phyloP scores from a whole-genome alignment of 1,140 invertebrate species.

The Zophobas morio region DNA sequence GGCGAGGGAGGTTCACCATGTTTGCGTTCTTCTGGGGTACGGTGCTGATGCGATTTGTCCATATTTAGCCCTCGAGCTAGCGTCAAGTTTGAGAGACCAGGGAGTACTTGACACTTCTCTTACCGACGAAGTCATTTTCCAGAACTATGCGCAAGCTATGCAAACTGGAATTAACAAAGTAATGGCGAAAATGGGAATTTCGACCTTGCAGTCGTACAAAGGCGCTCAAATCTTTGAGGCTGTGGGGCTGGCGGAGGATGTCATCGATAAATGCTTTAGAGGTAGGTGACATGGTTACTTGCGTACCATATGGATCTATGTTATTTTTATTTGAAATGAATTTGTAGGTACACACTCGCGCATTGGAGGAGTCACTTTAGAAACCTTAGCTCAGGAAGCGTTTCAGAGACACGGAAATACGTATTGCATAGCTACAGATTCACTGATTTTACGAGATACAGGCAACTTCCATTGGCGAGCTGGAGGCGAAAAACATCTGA shows the following conservation, averaged over 20 bases:
- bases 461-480: conserved; percentile 97
- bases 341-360: conserved; percentile 89
- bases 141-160: conserved; percentile 75
- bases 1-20: conserved; percentile 96
- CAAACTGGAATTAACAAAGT: conserved; percentile 70
- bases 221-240: conserved; percentile 99
- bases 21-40: conserved; percentile 96
- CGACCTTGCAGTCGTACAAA: conserved; percentile 99
- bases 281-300: conserved; percentile 58
- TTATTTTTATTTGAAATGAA: not conserved
- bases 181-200: conserved; percentile 99
- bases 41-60: conserved; percentile 98
- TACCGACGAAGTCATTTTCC: conserved; percentile 88
- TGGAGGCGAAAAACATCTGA: conserved; percentile 98
- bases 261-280: conserved; percentile 96
- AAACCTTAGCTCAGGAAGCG: conserved; percentile 91
- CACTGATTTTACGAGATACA: conserved; percentile 90
- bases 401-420: conserved; percentile 87
- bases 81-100: conserved; percentile 85
- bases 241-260: conserved; percentile 92
- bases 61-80: conserved; percentile 96
- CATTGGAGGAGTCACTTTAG: conserved; percentile 94
- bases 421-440: conserved; percentile 82
- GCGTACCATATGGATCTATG: not conserved
- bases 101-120: conserved; percentile 83